Evolutionary conservation across 2,113 vertebrate species (phyloP).

Genomic region (Uria lomvia): DNA sequence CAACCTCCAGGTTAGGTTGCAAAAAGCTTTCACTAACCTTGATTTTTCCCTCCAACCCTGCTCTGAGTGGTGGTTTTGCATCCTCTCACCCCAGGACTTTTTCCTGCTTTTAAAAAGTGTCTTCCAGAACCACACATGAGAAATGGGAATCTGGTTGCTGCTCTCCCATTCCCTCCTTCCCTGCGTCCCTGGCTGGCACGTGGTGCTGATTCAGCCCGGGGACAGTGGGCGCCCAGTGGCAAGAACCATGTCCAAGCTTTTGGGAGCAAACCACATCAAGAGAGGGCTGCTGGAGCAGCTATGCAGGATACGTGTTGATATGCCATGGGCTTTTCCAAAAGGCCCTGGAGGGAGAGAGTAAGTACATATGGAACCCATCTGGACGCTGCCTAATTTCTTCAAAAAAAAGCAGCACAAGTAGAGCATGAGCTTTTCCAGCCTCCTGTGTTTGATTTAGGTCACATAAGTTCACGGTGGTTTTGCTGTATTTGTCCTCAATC

Average conservation of each 20-base stretch:
- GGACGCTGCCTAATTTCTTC: background rate
- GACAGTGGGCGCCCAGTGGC: rapidly evolving
- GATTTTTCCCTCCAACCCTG: background rate
- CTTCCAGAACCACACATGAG: background rate
- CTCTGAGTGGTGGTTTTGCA: background rate
- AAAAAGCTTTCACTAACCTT: background rate
- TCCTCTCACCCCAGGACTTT: background rate
- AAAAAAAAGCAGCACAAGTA: background rate
- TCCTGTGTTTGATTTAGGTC: background rate
- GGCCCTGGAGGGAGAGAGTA: background rate
- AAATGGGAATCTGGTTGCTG: background rate
- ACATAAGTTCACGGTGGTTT: background rate
- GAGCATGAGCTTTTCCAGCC: background rate
- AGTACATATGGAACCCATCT: background rate
- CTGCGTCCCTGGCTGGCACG: background rate
- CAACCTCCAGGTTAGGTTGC: background rate
- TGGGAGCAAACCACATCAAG: background rate
- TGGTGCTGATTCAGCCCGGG: background rate
- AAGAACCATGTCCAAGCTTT: background rate
- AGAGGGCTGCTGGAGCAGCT: background rate
- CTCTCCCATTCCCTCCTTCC: background rate
- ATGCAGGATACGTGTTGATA: background rate
- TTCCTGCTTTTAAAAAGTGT: background rate
- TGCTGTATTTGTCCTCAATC: background rate
- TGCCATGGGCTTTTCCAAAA: background rate